Base-by-base conservation (phyloP, 1,140 invertebrate species). In the Meloidogyne hapla region DNA sequence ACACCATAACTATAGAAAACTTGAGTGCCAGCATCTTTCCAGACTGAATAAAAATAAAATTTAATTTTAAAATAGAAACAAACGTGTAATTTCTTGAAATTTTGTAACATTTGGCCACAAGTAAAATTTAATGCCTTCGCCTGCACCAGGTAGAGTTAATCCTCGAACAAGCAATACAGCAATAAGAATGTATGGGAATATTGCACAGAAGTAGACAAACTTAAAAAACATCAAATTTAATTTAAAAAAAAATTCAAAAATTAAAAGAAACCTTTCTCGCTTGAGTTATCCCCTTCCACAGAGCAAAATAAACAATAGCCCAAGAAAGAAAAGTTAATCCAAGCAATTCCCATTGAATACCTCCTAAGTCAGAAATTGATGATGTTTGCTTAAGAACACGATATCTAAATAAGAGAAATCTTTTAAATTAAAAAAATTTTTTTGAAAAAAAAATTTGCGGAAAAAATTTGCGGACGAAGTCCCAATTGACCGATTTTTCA, bases 211-310 rank as follows among this genome's bases (percentile, higher is more conserved):
- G 86, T 94, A 95, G 1, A 94, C 93, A 12, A 94, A 91, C 90
- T 91, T 80, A 13, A 56, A 56, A 56, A 15, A 68, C 15, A 68
- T n/a, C 23, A 18, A 5, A 21, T n/a, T 33, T 33, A 33, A 33
- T 8, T 33, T 33, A 33, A 33, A 33, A 33, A 33, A 6, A 56
- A 56, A 45, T 45, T 15, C 13, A 45, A 45, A 45, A 42, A 42
- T 42, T n/a, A 42, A 93, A 45, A 2, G 13, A 15, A 56, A 56
- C 93, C 90, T 96, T 96, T 83, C 94, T 94, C 10, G 94, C 95
- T 93, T 94, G 94, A 85, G 94, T 93, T 12, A 96, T 94, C 28
- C 94, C 94, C 89, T 96, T 96, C 94, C 94, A 96, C 84, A 96
- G 94, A 85, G 94, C 95, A 88, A 96, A 96, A 89, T 96, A 96